phyloP scores from a whole-genome alignment of 1,140 invertebrate genomes.

The Drosophila paulistorum region DNA sequence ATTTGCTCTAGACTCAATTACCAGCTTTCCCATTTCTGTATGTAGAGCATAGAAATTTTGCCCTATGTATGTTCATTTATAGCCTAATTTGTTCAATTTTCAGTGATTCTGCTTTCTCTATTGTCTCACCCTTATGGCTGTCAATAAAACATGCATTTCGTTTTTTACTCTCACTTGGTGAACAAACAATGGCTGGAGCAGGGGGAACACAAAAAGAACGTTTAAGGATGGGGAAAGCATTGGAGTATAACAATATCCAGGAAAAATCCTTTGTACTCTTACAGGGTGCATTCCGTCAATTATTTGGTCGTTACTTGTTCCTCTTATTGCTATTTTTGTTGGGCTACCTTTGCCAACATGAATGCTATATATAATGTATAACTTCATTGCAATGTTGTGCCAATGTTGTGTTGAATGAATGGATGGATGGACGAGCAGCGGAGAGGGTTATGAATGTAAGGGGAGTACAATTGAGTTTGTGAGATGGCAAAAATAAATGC shows the following conservation, averaged over 20 bases:
- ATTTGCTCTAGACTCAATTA: too few relatives aligned
- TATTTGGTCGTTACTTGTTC: conserved; percentile 70
- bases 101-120: conserved; percentile 28
- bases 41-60: conserved; percentile 9
- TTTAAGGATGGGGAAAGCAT: background rate
- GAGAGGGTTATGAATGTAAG: conserved; percentile 29
- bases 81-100: conserved; percentile 2
- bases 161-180: conserved; percentile 27
- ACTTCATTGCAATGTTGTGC: background rate
- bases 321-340: conserved; percentile 45
- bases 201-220: background rate
- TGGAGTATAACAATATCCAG: conserved; percentile 25
- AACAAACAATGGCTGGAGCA: conserved; percentile 29
- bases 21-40: background rate
- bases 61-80: background rate
- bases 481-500: conserved; percentile 56
- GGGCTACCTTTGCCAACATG: conserved; percentile 16
- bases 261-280: conserved; percentile 59
- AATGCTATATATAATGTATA: conserved; percentile 39
- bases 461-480: conserved; percentile 53
- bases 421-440: conserved; percentile 23
- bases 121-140: conserved; percentile 29
- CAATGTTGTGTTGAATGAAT: background rate
- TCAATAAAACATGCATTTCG: conserved; percentile 66
- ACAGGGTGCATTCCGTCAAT: conserved; percentile 58